These are phyloP conservation scores for Acanthococcus lagerstroemiae DNA, from an alignment of 2,888 invertebrate genomes.

Conservation along the genomic window DNA sequence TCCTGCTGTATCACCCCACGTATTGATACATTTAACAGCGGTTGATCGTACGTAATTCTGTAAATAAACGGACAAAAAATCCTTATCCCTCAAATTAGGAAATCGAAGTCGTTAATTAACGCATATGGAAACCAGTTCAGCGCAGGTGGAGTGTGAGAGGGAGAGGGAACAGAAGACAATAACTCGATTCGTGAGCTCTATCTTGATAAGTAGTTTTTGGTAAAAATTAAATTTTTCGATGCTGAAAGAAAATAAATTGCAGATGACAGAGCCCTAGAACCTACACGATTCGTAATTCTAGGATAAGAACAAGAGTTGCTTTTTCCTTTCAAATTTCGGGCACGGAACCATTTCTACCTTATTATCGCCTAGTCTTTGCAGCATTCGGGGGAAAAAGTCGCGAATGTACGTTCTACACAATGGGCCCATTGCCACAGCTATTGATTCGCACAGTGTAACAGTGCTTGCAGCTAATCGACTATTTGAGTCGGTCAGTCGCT, in stretches of 20 bases:
- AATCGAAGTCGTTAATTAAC: too few species aligned
- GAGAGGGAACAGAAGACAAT: too few species aligned
- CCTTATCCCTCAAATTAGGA: constrained; percentile 37
- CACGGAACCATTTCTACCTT: constrained; percentile 49
- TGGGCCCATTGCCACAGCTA: constrained; percentile 71
- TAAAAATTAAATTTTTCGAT: too few species aligned
- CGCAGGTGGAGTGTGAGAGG: too few species aligned
- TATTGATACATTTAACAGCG: constrained; percentile 70
- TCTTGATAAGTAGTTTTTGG: too few species aligned
- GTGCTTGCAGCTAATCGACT: constrained; percentile 80
- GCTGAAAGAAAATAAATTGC: too few species aligned
- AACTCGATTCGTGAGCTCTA: too few species aligned
- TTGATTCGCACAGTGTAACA: constrained; percentile 67
- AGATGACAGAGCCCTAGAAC: too few species aligned
- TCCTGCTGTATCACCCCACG: constrained; percentile 74
- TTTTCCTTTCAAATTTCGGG: background rate
- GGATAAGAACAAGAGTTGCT: too few species aligned
- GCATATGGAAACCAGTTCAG: too few species aligned
- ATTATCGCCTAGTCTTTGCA: constrained; percentile 53
- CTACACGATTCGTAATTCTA: too few species aligned
- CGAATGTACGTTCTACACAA: constrained; percentile 68
- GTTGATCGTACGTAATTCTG: constrained; percentile 71
- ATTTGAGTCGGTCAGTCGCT: constrained; percentile 74
- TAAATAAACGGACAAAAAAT: constrained; percentile 45
- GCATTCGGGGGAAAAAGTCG: constrained; percentile 71